Base-by-base conservation (phyloP, 2,797 vertebrate genomes). In the Eospalax fontanierii region DNA sequence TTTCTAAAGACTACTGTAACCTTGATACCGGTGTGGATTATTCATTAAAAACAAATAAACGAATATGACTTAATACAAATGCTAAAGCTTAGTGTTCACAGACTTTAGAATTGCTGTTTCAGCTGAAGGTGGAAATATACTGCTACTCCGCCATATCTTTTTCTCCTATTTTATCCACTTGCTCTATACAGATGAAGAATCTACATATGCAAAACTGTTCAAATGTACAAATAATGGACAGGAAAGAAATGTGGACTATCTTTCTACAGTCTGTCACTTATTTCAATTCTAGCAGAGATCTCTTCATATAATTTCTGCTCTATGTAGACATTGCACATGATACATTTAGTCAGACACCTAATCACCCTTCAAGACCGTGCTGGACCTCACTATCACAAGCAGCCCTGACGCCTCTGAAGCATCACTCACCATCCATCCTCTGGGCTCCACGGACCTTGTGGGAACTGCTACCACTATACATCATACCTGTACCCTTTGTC, bases 1-100 rank as follows among this genome's bases (percentile, higher is more conserved):
- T 93, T 80, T 90, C 61, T 74, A 65, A 87, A 81, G 33, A 61
- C 75, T 87, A 78, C 81, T 63, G 82, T 30, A 90, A 59, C 57
- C 26, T 73, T 30, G 35, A 59, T 50, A 50, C 43, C 68, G 4
- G 33, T 79, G 28, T 61, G 8, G 28, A 66, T 68, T 90, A 80
- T 16, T 46, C 73, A 57, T 68, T 86, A 82, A 74, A 90, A 88
- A 65, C n/a, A 43, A 50, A 38, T 22, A 50, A 79, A 61, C 1
- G 40, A 75, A 61, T 9, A 46, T 61, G 40, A 38, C 9, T 66
- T 91, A 78, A 46, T 30, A 38, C 0, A 94, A 75, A 83, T 2
- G 15, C 54, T 46, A 74, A 80, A 79, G 24, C 22, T 90, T 92
- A 57, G 90, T 22, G 68, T 63, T 84, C 84, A 87, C 43, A 90